A percentile compares a stretch with the other conserved stretches of the same genome.
phyloP scores from a whole-genome alignment of 2,113 vertebrate genomes.

The Butastur rufipennis region DNA sequence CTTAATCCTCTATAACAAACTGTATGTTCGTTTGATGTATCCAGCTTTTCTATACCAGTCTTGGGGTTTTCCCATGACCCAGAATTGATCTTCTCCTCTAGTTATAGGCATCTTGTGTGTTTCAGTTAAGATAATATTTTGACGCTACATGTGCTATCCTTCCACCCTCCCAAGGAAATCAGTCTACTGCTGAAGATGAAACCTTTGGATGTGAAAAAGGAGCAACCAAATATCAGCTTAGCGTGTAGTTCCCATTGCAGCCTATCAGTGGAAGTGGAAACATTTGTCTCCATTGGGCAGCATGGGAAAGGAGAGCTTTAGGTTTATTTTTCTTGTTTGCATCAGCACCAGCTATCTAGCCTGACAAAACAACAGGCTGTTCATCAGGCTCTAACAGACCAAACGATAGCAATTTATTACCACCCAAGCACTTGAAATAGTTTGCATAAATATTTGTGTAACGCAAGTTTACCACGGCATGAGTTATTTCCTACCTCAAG shows the following conservation, averaged over 20 bases:
- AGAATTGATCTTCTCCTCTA: not conserved
- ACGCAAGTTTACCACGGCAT: fast-evolving
- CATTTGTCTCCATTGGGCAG: not conserved
- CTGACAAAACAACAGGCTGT: not conserved
- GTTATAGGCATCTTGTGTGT: not conserved
- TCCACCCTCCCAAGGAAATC: not conserved
- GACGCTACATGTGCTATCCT: not conserved
- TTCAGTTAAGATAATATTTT: not conserved
- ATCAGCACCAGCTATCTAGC: not conserved
- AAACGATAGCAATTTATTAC: not conserved
- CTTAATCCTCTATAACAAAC: not conserved
- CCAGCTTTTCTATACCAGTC: not conserved
- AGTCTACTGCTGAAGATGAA: not conserved
- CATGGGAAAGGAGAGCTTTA: not conserved
- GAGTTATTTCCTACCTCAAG: not conserved
- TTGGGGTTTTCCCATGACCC: not conserved
- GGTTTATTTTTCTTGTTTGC: not conserved
- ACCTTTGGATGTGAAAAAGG: not conserved
- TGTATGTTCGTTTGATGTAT: not conserved
- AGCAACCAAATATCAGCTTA: not conserved
- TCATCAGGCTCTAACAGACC: not conserved
- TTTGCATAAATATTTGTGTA: slow-evolving; percentile 28
- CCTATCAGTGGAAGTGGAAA: not conserved
- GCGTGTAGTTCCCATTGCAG: not conserved
- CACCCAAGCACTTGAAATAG: not conserved